phyloP scores from a whole-genome alignment of 2,888 invertebrate species.

The Lottia gigantea region DNA sequence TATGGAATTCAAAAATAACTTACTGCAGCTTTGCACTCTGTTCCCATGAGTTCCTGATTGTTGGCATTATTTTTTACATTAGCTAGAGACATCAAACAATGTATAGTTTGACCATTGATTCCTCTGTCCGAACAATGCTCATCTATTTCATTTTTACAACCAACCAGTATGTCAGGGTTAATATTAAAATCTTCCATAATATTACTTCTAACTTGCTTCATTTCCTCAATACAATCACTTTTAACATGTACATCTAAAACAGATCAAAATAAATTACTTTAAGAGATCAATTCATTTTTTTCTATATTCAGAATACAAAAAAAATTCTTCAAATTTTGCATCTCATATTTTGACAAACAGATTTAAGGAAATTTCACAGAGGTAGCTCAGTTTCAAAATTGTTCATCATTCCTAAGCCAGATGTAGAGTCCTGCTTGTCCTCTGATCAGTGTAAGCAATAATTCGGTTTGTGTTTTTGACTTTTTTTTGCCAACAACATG shows the following conservation, averaged over 20 bases:
- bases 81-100: constrained; percentile 93
- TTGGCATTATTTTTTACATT: constrained; percentile 69
- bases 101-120: constrained; percentile 88
- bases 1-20: constrained; percentile 16
- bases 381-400: too few species aligned
- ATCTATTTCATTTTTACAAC: constrained; percentile 86
- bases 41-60: constrained; percentile 15
- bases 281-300: too few species aligned
- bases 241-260: constrained; percentile 42
- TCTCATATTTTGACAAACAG: too few species aligned
- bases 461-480: too few species aligned
- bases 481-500: too few species aligned
- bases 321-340: too few species aligned
- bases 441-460: too few species aligned
- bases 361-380: too few species aligned
- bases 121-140: constrained; percentile 73
- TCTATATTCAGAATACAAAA: too few species aligned
- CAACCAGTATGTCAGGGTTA: constrained; percentile 90
- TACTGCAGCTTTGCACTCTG: constrained; percentile 44
- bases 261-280: neutral
- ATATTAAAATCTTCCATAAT: constrained; percentile 93
- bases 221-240: constrained; percentile 84
- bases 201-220: constrained; percentile 89
- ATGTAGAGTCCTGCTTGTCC: too few species aligned
- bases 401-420: too few species aligned